Percentiles rank a stretch among this genome's conserved stretches.
phyloP scores from a whole-genome alignment of 1,140 invertebrate genomes.

The Drosophila miranda region DNA sequence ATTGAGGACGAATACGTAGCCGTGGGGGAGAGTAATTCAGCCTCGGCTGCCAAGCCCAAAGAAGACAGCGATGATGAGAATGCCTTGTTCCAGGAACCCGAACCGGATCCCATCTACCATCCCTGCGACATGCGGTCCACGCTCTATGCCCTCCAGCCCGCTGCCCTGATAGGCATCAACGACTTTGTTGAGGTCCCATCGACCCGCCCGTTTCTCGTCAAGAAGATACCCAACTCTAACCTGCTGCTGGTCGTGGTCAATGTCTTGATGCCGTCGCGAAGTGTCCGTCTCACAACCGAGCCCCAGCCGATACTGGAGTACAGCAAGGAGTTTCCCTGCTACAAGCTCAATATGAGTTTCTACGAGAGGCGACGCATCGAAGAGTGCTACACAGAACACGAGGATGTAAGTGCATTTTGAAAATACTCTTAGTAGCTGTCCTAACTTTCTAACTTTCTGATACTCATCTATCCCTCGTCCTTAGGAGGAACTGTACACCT shows the following conservation, averaged over 20 bases:
- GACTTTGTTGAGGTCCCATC: constrained; percentile 76
- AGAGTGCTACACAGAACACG: constrained; percentile 89
- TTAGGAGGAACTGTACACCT: constrained; percentile 74
- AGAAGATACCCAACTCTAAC: constrained; percentile 90
- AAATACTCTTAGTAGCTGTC: not conserved
- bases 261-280: constrained; percentile 79
- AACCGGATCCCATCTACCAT: constrained; percentile 81
- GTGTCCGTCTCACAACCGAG: constrained; percentile 76
- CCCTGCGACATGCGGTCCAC: constrained; percentile 87
- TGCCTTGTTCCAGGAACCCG: constrained; percentile 63
- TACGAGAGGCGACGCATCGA: constrained; percentile 86
- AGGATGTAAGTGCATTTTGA: constrained; percentile 83
- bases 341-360: constrained; percentile 88
- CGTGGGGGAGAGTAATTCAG: constrained; percentile 68
- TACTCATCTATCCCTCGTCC: not conserved
- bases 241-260: constrained; percentile 88
- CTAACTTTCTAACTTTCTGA: not conserved
- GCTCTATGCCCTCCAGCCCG: constrained; percentile 87
- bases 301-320: constrained; percentile 81
- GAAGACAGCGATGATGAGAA: constrained; percentile 82
- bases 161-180: constrained; percentile 83
- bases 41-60: constrained; percentile 64
- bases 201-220: constrained; percentile 86
- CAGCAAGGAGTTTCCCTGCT: constrained; percentile 85
- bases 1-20: constrained; percentile 74